Evolutionary conservation across 2,113 vertebrate species (phyloP).

Genomic region (Lophotis ruficrista): DNA sequence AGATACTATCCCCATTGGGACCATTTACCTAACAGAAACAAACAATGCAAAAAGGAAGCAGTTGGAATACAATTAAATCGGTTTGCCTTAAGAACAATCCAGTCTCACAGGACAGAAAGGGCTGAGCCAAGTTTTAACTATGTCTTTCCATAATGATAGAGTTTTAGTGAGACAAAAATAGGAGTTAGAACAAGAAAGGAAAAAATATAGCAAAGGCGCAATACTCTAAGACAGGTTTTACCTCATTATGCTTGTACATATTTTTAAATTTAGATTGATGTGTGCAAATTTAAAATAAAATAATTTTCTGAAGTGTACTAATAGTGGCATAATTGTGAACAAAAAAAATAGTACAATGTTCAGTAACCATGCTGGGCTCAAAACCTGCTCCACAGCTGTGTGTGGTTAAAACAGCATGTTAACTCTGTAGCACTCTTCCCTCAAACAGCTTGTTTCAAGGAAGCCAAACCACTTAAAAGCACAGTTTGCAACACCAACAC

Average conservation of each 20-base stretch:
- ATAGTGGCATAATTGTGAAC: neutral
- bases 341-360: neutral
- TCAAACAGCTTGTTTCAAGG: neutral
- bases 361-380: neutral
- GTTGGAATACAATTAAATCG: constrained; percentile 1
- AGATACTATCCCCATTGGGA: constrained; percentile 28
- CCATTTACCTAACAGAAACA: constrained; percentile 29
- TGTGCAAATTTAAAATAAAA: neutral
- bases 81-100: constrained; percentile 30
- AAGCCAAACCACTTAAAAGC: neutral
- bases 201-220: neutral
- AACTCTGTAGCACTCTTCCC: neutral
- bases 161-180: neutral
- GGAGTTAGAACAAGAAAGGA: neutral
- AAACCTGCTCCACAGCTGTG: neutral
- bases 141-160: neutral
- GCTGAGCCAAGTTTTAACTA: constrained; percentile 41
- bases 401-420: neutral
- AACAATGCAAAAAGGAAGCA: constrained; percentile 61
- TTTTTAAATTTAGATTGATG: neutral
- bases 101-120: neutral
- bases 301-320: neutral
- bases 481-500: neutral
- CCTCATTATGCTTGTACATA: neutral
- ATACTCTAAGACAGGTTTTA: neutral